These are phyloP conservation scores for Argyrosomus regius DNA, from an alignment of 2,797 vertebrate genomes.

Conservation along the genomic window DNA sequence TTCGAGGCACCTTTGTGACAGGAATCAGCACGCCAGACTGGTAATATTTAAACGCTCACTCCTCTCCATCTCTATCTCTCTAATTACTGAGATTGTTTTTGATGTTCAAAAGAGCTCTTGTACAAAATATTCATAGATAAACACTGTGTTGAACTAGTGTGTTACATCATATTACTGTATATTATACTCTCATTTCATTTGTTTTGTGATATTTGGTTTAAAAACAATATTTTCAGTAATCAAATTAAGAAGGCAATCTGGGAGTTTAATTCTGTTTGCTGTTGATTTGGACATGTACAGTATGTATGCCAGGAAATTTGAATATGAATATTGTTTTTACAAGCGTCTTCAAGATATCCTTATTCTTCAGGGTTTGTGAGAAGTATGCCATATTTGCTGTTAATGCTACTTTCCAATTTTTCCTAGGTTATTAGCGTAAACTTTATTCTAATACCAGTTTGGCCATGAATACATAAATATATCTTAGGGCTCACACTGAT, in stretches of 20 bases:
- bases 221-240: neutral
- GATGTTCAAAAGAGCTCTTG: slow-evolving; percentile 48
- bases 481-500: slow-evolving; percentile 33
- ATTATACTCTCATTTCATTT: slow-evolving; percentile 2
- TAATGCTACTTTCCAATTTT: neutral
- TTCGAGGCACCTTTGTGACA: slow-evolving; percentile 36
- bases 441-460: neutral
- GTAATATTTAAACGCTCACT: slow-evolving; percentile 26
- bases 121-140: slow-evolving; percentile 32
- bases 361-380: neutral
- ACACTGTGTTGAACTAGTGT: slow-evolving; percentile 29
- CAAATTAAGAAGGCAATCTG: neutral
- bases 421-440: neutral
- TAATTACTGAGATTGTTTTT: slow-evolving; percentile 51
- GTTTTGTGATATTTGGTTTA: slow-evolving; percentile 11
- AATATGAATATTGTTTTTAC: neutral
- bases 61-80: slow-evolving; percentile 4
- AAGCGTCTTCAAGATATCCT: neutral
- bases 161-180: neutral
- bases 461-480: slow-evolving; percentile 9
- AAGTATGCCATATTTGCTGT: neutral
- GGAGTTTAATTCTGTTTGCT: slow-evolving; percentile 6
- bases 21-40: slow-evolving; percentile 42
- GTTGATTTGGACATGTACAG: slow-evolving; percentile 1
- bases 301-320: neutral